phyloP scores from a whole-genome alignment of 2,113 vertebrate genomes.

The Lutjanus erythropterus region DNA sequence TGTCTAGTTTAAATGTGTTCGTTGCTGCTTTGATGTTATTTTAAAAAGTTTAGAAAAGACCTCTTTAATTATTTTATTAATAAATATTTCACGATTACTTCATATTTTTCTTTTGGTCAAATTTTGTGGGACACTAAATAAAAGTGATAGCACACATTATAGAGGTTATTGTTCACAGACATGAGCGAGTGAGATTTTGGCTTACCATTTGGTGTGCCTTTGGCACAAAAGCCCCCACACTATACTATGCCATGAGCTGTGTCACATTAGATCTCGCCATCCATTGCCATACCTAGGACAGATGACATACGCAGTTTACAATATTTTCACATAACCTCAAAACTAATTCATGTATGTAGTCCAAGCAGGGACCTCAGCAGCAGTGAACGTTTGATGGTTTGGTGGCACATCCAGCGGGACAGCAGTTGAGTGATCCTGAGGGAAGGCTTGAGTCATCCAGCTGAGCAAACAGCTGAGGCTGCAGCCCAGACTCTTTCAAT shows the following conservation, averaged over 20 bases:
- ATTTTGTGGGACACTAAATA: no score
- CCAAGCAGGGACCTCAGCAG: slow-evolving; percentile 4
- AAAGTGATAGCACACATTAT: no score
- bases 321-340: slow-evolving; percentile 13
- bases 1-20: no score
- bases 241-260: slow-evolving; percentile 6
- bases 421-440: slow-evolving; percentile 45
- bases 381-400: slow-evolving; percentile 25
- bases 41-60: no score
- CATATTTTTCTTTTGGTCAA: no score
- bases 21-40: no score
- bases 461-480: slow-evolving; percentile 71
- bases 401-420: slow-evolving; percentile 53
- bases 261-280: slow-evolving; percentile 7
- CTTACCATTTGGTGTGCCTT: no score
- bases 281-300: slow-evolving; percentile 27
- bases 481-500: slow-evolving; percentile 50
- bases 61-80: no score
- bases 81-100: no score
- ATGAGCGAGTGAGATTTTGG: no score
- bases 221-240: slow-evolving; percentile 34
- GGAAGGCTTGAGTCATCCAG: slow-evolving; percentile 64
- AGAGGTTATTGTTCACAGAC: no score
- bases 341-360: slow-evolving; percentile 24
- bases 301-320: slow-evolving; percentile 44